These are phyloP conservation scores for Xanthorhoe designata DNA, from an alignment of 2,888 invertebrate genomes.

Conservation along the genomic window DNA sequence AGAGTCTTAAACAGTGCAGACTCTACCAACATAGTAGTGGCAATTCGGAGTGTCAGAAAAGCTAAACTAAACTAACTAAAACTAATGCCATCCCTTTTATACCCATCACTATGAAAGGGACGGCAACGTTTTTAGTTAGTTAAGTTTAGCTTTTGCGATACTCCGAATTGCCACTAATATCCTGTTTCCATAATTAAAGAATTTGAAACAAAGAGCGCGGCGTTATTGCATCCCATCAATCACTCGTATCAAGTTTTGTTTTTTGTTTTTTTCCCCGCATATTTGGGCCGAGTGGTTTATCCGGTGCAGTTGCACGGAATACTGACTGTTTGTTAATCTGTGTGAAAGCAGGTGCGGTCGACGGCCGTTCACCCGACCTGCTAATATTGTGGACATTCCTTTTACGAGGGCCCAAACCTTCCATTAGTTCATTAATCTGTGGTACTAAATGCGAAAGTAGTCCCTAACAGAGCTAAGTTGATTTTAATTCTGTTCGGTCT, in stretches of 20 bases:
- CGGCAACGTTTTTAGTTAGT: no score
- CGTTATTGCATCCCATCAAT: constrained; percentile 42
- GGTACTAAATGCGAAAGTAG: constrained; percentile 10
- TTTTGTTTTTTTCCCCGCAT: constrained; percentile 68
- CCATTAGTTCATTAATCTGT: not conserved
- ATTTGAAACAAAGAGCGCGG: constrained; percentile 23
- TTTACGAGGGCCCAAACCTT: constrained; percentile 44
- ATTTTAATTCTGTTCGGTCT: no score
- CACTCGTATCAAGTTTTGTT: constrained; percentile 52
- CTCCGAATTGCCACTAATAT: not conserved
- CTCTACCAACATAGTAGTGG: not conserved
- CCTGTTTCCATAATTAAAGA: not conserved
- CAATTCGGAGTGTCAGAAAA: no score
- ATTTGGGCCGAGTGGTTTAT: constrained; percentile 66
- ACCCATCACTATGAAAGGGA: no score
- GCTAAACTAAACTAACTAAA: no score
- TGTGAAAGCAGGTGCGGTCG: constrained; percentile 70
- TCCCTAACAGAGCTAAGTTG: not conserved
- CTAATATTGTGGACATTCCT: constrained; percentile 61
- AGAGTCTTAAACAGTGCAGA: not conserved
- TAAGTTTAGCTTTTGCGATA: no score
- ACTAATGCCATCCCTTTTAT: no score
- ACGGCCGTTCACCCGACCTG: constrained; percentile 70
- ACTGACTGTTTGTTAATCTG: constrained; percentile 45
- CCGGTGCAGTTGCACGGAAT: constrained; percentile 47